Percentiles rank a stretch among this genome's conserved stretches.
Evolutionary conservation across 2,797 vertebrate genomes (phyloP).

Genomic region (Catharus ustulatus): DNA sequence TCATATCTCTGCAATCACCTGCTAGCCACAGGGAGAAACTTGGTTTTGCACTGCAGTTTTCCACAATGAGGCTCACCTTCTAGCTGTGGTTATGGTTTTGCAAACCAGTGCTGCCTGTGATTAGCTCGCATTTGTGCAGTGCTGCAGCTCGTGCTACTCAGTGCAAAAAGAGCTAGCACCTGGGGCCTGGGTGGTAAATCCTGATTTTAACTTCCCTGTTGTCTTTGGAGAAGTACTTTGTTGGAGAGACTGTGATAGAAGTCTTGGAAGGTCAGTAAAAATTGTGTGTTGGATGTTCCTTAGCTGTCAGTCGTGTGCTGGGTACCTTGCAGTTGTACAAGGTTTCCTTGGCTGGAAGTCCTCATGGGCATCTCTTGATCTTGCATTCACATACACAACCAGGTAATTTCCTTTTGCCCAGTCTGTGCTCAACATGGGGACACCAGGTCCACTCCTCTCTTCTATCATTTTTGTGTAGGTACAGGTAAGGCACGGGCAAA

Average conservation of each 20-base stretch:
- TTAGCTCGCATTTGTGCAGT: conserved; percentile 17
- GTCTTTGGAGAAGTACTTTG: background rate
- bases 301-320: background rate
- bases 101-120: conserved; percentile 7
- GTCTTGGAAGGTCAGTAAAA: background rate
- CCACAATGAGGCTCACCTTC: conserved; percentile 44
- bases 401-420: background rate
- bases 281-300: background rate
- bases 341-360: background rate
- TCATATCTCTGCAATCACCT: background rate
- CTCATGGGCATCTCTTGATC: background rate
- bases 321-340: background rate
- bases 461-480: background rate
- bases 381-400: background rate
- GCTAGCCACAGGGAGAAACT: conserved; percentile 16
- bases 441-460: background rate
- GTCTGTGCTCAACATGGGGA: background rate
- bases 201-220: background rate
- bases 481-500: background rate
- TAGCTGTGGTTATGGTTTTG: conserved; percentile 60
- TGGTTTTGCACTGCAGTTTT: background rate
- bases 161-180: conserved; percentile 20
- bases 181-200: background rate
- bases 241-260: background rate
- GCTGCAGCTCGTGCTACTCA: background rate